Conservation (phyloP, 2,888 invertebrate genomes). For the Petrolisthes cinctipes region DNA sequence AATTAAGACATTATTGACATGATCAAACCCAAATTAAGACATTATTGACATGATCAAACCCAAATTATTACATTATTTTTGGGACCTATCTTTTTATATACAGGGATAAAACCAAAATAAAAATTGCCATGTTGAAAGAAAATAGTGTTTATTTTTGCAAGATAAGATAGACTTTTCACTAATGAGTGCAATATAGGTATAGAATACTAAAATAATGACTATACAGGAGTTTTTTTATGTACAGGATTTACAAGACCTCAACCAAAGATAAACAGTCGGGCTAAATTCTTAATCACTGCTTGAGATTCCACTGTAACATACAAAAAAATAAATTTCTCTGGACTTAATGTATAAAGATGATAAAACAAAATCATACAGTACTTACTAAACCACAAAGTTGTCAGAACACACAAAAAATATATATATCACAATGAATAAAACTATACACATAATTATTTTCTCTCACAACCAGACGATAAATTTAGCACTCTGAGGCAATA, state of each 20-base stretch:
- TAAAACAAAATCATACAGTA: not conserved
- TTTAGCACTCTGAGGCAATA: not conserved
- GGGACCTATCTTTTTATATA: too few relatives aligned
- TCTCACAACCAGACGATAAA: conserved; percentile 41
- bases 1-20: too few relatives aligned
- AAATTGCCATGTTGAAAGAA: conserved; percentile 25
- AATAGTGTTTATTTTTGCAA: conserved; percentile 57
- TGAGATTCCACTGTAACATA: conserved; percentile 29
- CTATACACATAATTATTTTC: conserved; percentile 14
- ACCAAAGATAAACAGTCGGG: conserved; percentile 46
- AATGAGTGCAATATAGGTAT: conserved; percentile 57
- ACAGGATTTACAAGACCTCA: conserved; percentile 61
- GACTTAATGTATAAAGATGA: not conserved
- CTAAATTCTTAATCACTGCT: conserved; percentile 41
- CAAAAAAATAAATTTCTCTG: conserved; percentile 14
- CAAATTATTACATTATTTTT: too few relatives aligned
- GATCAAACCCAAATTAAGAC: too few relatives aligned
- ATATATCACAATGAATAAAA: conserved; percentile 45
- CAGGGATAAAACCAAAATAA: too few relatives aligned
- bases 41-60: too few relatives aligned
- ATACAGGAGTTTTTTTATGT: conserved; percentile 52
- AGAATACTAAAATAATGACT: conserved; percentile 63
- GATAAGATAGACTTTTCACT: conserved; percentile 42
- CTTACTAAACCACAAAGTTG: conserved; percentile 29
- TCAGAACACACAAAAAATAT: not conserved